These are phyloP conservation scores for Blomia tropicalis DNA, from an alignment of 2,888 invertebrate genomes.

Conservation along the genomic window DNA sequence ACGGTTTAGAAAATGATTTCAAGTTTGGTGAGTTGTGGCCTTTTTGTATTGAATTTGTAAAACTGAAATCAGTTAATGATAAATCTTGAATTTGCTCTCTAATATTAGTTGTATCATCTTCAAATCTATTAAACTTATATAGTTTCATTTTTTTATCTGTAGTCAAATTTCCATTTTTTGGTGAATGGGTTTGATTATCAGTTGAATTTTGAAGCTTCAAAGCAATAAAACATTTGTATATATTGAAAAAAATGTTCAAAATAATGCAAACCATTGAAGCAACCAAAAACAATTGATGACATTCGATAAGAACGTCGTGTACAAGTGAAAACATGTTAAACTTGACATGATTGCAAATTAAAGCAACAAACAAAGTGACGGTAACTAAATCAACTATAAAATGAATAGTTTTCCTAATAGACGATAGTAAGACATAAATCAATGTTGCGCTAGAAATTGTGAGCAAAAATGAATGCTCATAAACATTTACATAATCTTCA, in stretches of 20 bases:
- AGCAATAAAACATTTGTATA: neutral
- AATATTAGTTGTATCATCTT: neutral
- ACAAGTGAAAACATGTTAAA: neutral
- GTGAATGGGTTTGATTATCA: neutral
- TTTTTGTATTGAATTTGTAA: no score
- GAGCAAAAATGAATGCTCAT: neutral
- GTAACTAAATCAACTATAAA: neutral
- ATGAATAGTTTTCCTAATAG: neutral
- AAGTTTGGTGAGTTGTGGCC: no score
- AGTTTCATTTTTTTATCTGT: neutral
- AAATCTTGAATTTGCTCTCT: neutral
- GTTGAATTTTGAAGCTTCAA: no score
- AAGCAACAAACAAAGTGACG: neutral
- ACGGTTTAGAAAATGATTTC: no score
- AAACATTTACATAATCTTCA: neutral
- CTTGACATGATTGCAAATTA: neutral
- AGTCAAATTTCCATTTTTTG: neutral
- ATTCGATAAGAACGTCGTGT: neutral
- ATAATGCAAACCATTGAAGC: neutral
- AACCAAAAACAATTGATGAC: neutral
- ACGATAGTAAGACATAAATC: neutral
- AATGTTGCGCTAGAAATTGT: neutral
- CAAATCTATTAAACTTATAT: neutral
- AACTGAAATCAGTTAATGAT: neutral
- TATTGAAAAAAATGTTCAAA: neutral